These are phyloP conservation scores for Chaitophorus viminalis DNA, from an alignment of 2,888 invertebrate genomes.

Conservation along the genomic window DNA sequence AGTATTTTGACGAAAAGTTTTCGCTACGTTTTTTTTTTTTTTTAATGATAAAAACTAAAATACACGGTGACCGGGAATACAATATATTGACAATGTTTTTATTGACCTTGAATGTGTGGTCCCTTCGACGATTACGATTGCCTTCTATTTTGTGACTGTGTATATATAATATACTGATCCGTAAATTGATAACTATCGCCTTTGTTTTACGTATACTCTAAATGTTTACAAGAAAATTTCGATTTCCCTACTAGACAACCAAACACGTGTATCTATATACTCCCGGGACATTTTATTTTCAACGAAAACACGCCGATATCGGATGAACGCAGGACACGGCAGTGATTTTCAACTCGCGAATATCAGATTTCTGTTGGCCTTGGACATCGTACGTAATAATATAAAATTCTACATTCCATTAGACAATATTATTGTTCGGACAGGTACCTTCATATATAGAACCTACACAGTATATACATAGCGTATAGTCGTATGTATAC, in stretches of 20 bases:
- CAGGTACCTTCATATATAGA: not conserved
- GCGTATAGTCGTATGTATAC: too few species aligned
- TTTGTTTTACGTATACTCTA: not conserved
- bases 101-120: not conserved
- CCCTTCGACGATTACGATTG: not conserved
- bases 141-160: not conserved
- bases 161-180: too few species aligned
- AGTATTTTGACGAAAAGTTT: not conserved
- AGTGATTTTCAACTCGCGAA: not conserved
- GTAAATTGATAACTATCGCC: not conserved
- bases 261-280: not conserved
- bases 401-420: not conserved
- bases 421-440: not conserved
- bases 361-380: not conserved
- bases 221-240: not conserved
- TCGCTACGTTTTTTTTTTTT: not conserved
- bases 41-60: not conserved
- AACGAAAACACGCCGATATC: not conserved
- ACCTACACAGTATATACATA: too few species aligned
- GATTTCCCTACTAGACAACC: not conserved
- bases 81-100: not conserved
- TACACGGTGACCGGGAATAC: not conserved
- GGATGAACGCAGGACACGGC: not conserved
- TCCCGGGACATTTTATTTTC: not conserved
- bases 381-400: not conserved